These are phyloP conservation scores for Synodontis membranacea DNA, from an alignment of 2,113 vertebrate genomes.

Conservation along the genomic window DNA sequence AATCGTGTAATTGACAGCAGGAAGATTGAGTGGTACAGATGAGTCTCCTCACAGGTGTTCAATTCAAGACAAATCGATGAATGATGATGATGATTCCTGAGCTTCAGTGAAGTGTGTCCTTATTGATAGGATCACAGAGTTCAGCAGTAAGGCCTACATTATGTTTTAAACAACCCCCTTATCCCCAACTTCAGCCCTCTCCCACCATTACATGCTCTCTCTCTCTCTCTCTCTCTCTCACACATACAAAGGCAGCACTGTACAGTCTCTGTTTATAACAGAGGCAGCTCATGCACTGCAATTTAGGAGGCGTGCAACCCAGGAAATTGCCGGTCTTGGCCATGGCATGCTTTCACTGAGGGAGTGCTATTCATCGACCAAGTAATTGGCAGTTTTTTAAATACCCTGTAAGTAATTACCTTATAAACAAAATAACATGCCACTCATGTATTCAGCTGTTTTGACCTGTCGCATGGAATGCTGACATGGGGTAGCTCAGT, in stretches of 20 bases:
- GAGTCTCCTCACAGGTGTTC: neutral
- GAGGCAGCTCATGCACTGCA: conserved; percentile 86
- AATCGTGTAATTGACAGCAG: neutral
- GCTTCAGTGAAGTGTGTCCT: no score
- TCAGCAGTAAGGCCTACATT: neutral
- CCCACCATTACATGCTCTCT: conserved; percentile 30
- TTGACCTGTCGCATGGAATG: conserved; percentile 69
- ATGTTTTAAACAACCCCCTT: neutral
- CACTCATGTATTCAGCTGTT: conserved; percentile 71
- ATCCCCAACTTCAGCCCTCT: conserved; percentile 3
- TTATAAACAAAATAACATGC: conserved; percentile 90
- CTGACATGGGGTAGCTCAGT: conserved; percentile 59
- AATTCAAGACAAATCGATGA: neutral
- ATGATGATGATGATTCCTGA: neutral
- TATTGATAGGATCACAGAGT: neutral
- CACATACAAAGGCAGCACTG: conserved; percentile 88
- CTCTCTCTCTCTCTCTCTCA: conserved; percentile 8
- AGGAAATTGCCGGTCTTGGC: conserved; percentile 94
- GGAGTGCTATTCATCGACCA: conserved; percentile 88
- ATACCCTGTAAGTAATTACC: conserved; percentile 95
- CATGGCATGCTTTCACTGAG: conserved; percentile 87
- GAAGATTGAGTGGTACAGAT: neutral
- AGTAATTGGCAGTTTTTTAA: conserved; percentile 91
- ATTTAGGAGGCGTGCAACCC: conserved; percentile 90
- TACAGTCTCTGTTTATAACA: conserved; percentile 77